These are phyloP conservation scores for Phoenoteleia sp. DNA, from an alignment of 2,888 invertebrate genomes.

Conservation along the genomic window DNA sequence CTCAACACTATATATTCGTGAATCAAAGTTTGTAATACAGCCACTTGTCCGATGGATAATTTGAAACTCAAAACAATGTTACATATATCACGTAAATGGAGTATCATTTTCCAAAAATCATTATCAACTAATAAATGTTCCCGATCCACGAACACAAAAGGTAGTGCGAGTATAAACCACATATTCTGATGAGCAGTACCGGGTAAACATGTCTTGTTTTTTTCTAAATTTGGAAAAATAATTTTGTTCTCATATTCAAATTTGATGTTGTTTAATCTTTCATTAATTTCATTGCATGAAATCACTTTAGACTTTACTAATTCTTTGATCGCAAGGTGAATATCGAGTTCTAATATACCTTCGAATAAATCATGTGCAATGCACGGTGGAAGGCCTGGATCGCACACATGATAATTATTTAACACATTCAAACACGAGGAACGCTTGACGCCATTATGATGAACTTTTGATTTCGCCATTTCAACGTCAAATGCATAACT, in stretches of 20 bases:
- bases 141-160: slow-evolving; percentile 43
- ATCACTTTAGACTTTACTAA: slow-evolving; percentile 50
- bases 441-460: slow-evolving; percentile 74
- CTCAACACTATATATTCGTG: slow-evolving; percentile 60
- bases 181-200: slow-evolving; percentile 64
- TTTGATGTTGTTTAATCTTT: background rate
- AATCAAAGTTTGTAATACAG: slow-evolving; percentile 40
- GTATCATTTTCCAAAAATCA: slow-evolving; percentile 61
- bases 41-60: slow-evolving; percentile 50
- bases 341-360: slow-evolving; percentile 73
- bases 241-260: slow-evolving; percentile 29
- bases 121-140: slow-evolving; percentile 50
- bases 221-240: slow-evolving; percentile 5
- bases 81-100: slow-evolving; percentile 58
- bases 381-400: too few relatives aligned
- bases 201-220: slow-evolving; percentile 33
- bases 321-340: slow-evolving; percentile 71
- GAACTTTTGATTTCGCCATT: slow-evolving; percentile 4
- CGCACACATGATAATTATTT: slow-evolving; percentile 74
- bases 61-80: slow-evolving; percentile 56
- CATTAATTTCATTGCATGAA: slow-evolving; percentile 2
- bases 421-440: slow-evolving; percentile 76
- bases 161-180: slow-evolving; percentile 46
- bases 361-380: slow-evolving; percentile 78
- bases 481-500: slow-evolving; percentile 14